Percentiles rank a stretch among this genome's conserved stretches.
These are phyloP conservation scores for Semotilus atromaculatus DNA, from an alignment of 2,797 vertebrate species.

Conservation along the genomic window DNA sequence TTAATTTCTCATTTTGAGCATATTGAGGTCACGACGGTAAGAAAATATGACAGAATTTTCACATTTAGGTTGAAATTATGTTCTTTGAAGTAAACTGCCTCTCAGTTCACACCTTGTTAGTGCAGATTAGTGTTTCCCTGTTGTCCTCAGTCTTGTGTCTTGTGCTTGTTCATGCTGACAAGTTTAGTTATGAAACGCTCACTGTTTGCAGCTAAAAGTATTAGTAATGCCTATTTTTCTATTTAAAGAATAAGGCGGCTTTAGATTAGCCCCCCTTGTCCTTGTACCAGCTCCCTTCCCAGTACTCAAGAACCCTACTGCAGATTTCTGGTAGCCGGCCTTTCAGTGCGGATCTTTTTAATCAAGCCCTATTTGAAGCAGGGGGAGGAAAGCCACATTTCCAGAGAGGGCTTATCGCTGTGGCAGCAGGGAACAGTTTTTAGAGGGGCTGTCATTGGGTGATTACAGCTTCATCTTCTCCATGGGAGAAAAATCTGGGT, in stretches of 20 bases:
- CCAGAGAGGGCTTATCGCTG: slow-evolving; percentile 33
- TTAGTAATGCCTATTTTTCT: slow-evolving; percentile 36
- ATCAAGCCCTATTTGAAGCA: slow-evolving; percentile 38
- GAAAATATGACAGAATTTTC: background rate
- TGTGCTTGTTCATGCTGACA: slow-evolving; percentile 2
- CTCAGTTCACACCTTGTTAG: background rate
- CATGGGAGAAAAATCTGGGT: slow-evolving; percentile 1
- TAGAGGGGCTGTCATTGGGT: slow-evolving; percentile 25
- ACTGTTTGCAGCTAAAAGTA: slow-evolving; percentile 28
- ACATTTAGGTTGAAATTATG: background rate
- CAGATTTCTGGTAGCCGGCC: slow-evolving; percentile 36
- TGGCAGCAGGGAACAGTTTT: slow-evolving; percentile 19
- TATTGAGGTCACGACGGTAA: background rate
- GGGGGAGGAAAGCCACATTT: slow-evolving; percentile 20
- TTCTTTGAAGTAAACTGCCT: background rate
- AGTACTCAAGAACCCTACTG: slow-evolving; percentile 21
- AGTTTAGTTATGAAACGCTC: slow-evolving; percentile 9
- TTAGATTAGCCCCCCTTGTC: slow-evolving; percentile 39
- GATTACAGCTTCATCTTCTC: slow-evolving; percentile 46
- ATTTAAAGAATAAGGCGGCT: slow-evolving; percentile 44
- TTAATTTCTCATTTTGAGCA: slow-evolving; percentile 7
- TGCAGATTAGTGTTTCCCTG: background rate
- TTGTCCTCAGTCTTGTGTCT: background rate
- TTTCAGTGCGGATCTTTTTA: slow-evolving; percentile 46
- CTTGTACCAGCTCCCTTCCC: slow-evolving; percentile 8